Conservation (phyloP, 2,888 invertebrate genomes). For the Cheilosia vernalis region DNA sequence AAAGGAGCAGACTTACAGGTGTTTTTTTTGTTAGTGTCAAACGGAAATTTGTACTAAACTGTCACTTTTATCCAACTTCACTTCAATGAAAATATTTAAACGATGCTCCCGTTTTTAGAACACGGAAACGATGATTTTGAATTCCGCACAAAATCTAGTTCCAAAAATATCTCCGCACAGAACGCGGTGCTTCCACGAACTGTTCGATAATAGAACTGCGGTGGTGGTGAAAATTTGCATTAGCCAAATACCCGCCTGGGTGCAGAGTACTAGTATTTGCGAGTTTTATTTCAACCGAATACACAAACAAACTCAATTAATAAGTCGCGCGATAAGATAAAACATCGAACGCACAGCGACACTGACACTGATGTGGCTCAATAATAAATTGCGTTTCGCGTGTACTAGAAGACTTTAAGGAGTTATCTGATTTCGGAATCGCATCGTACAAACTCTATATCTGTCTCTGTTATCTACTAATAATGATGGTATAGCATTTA, state of each 20-base stretch:
- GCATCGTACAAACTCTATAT: conserved; percentile 15
- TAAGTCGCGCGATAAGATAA: conserved; percentile 71
- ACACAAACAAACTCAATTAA: conserved; percentile 67
- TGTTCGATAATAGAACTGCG: conserved; percentile 65
- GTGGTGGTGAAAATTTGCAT: conserved; percentile 67
- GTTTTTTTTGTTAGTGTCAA: conserved; percentile 14
- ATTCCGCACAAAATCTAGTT: conserved; percentile 2
- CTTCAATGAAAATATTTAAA: conserved; percentile 5
- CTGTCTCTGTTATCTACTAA: conserved; percentile 36
- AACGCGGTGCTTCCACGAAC: conserved; percentile 57
- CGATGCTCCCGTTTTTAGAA: conserved; percentile 20
- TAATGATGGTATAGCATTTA: neutral
- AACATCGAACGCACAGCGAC: conserved; percentile 48
- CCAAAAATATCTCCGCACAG: conserved; percentile 36
- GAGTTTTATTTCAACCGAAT: conserved; percentile 17
- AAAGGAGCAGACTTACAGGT: conserved; percentile 58
- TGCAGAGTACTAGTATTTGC: conserved; percentile 45
- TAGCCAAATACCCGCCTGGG: conserved; percentile 42
- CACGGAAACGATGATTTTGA: conserved; percentile 37
- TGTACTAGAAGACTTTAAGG: conserved; percentile 30
- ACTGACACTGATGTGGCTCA: conserved; percentile 43
- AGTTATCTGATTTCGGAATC: conserved; percentile 59
- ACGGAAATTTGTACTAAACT: neutral
- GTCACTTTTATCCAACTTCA: neutral
- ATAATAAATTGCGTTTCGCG: conserved; percentile 53